Evolutionary conservation across 2,113 vertebrate genomes (phyloP), one percentile per base, ranked within the genome.

Genomic region (Spermophilus dauricus): DNA sequence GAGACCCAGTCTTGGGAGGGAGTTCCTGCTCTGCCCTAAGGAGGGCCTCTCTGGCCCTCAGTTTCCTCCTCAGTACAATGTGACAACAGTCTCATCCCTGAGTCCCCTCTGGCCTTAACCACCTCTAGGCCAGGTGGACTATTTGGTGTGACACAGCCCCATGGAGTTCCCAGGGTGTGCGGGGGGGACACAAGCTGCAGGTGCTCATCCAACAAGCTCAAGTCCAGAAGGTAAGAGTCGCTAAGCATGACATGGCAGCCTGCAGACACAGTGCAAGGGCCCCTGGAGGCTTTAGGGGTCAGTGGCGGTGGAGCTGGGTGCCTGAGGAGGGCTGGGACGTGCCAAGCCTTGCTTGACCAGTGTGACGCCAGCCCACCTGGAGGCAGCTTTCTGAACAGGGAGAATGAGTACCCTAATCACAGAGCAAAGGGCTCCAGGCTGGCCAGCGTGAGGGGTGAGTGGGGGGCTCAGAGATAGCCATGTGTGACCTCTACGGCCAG

Each of bases 321-420:
- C 45, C 8, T 24, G 48, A 81, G 20, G 51, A 42, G 9, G 9
- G 28, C n/a, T 76, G 42, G 51, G 6, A 58, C 8, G 2, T 39
- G 14, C 37, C 24, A 5, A 65, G 6, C 58, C 58, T 12, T 32
- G 63, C 63, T 4, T 9, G 2, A 45, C 42, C 16, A 8, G 39
- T 34, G 5, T 1, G 24, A 73, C 5, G 3, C 65, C 6, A 3
- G 8, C 32, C 2, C 2, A 28, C 12, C 56, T 56, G 26, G 10
- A 0, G 53, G 45, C 18, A 53, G 3, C 28, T 17, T 3, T 4
- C 37, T 0, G 22, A 77, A 32, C 22, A 30, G 32, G 14, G 51
- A 14, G 34, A 9, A 1, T 0, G 8, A 45, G 61, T 76, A n/a
- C 37, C 51, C 26, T 14, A 39, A 2, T 48, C 34, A 18, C 4